Evolutionary conservation across 2,888 invertebrate species (phyloP).

Genomic region (Tillus elongatus): DNA sequence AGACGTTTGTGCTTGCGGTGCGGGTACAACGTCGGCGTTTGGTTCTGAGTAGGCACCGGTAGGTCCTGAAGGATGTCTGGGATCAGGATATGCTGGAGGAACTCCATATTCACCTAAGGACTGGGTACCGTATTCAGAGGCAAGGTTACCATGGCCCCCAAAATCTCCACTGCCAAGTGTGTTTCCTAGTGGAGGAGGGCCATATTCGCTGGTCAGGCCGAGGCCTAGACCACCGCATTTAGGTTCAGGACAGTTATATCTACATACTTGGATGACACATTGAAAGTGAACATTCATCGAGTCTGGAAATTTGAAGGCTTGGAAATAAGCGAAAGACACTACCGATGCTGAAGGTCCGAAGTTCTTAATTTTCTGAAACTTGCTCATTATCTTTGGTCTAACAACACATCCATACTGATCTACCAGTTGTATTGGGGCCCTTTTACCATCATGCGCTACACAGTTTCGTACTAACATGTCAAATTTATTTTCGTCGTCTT

Average conservation of each 20-base stretch:
- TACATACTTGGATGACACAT: slow-evolving; percentile 89
- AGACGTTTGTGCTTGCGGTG: slow-evolving; percentile 71
- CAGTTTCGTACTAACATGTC: slow-evolving; percentile 92
- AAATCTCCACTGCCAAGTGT: slow-evolving; percentile 38
- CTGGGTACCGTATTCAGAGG: slow-evolving; percentile 63
- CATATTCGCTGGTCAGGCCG: slow-evolving; percentile 54
- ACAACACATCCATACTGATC: slow-evolving; percentile 92
- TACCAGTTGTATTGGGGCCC: slow-evolving; percentile 85
- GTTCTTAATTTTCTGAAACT: slow-evolving; percentile 93
- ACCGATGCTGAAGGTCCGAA: slow-evolving; percentile 91
- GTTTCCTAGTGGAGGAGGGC: slow-evolving; percentile 47
- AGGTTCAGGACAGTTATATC: slow-evolving; percentile 88
- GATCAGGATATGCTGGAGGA: slow-evolving; percentile 77
- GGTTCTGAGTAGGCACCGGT: slow-evolving; percentile 76
- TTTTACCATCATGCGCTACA: slow-evolving; percentile 89
- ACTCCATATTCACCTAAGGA: slow-evolving; percentile 61
- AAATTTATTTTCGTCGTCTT: slow-evolving; percentile 92
- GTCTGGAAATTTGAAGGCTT: slow-evolving; percentile 94
- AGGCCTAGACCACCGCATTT: slow-evolving; percentile 65
- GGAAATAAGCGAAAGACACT: slow-evolving; percentile 91
- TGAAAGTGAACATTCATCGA: slow-evolving; percentile 97
- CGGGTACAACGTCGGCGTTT: slow-evolving; percentile 69
- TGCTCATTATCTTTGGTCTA: slow-evolving; percentile 88
- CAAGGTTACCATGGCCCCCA: slow-evolving; percentile 37
- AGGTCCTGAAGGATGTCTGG: slow-evolving; percentile 78